Percentiles rank a stretch among this genome's conserved stretches.
Conservation (phyloP, 2,113 vertebrate genomes). For the Butorides virescens region DNA sequence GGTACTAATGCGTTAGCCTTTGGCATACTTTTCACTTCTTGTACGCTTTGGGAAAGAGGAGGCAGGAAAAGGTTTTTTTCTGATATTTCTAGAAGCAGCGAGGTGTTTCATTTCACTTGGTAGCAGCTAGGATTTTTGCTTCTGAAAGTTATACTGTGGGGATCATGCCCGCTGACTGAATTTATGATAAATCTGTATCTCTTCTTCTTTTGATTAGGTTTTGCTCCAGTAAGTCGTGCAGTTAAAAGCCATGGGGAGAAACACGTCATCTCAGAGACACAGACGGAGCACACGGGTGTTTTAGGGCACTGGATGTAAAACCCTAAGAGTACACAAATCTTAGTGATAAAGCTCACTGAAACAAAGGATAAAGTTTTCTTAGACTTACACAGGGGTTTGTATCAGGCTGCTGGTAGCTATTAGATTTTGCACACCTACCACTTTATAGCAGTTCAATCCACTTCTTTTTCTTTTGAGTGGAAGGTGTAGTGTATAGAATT, state of each 20-base stretch:
- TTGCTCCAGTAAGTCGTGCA: neutral
- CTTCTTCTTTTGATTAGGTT: neutral
- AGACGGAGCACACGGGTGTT: neutral
- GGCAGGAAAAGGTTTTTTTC: neutral
- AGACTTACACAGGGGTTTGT: neutral
- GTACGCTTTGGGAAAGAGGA: neutral
- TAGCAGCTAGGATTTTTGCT: neutral
- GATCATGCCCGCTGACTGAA: neutral
- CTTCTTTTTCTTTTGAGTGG: neutral
- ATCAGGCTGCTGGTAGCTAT: neutral
- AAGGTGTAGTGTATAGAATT: neutral
- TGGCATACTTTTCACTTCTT: neutral
- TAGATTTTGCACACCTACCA: neutral
- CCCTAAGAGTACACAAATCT: neutral
- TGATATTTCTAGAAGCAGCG: neutral
- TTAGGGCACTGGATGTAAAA: neutral
- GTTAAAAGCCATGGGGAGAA: neutral
- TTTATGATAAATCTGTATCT: neutral
- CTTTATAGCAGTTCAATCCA: neutral
- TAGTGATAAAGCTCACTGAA: neutral
- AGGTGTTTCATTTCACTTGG: neutral
- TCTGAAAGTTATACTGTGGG: neutral
- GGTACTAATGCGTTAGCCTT: neutral
- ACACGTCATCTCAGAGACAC: neutral
- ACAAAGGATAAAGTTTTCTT: neutral